phyloP scores from a whole-genome alignment of 2,113 vertebrate species.

The Oreochromis niloticus region DNA sequence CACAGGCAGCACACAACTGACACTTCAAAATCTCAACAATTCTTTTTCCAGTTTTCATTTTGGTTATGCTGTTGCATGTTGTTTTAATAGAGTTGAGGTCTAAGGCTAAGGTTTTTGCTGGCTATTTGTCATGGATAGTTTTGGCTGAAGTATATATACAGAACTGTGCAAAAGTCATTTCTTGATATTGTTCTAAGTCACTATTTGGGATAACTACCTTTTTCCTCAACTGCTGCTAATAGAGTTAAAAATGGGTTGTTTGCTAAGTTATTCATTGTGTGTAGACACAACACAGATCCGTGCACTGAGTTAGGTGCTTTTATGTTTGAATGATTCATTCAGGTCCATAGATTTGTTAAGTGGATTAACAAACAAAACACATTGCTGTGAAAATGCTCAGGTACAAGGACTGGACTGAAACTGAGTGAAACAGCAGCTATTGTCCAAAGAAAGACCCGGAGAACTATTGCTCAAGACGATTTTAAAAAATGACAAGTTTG shows the following conservation, averaged over 20 bases:
- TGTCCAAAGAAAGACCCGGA: neutral
- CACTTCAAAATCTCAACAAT: neutral
- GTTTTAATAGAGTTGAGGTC: neutral
- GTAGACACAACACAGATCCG: neutral
- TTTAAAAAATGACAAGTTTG: fast-evolving
- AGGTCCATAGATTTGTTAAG: neutral
- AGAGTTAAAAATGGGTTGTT: neutral
- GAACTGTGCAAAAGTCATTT: fast-evolving
- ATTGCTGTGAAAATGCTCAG: neutral
- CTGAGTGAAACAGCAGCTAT: fast-evolving
- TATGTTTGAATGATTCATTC: neutral
- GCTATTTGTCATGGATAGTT: neutral
- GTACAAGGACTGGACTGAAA: neutral
- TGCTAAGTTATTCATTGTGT: neutral
- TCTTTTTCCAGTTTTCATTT: neutral
- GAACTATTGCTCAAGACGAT: neutral
- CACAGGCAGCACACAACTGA: neutral
- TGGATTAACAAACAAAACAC: neutral
- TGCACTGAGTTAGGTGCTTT: neutral
- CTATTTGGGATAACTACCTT: neutral
- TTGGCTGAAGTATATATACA: neutral
- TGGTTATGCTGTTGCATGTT: neutral
- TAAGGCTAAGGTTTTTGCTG: neutral
- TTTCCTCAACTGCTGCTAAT: neutral
- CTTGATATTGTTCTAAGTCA: fast-evolving